phyloP scores from a whole-genome alignment of 2,888 invertebrate species.

The Neoascia interrupta region DNA sequence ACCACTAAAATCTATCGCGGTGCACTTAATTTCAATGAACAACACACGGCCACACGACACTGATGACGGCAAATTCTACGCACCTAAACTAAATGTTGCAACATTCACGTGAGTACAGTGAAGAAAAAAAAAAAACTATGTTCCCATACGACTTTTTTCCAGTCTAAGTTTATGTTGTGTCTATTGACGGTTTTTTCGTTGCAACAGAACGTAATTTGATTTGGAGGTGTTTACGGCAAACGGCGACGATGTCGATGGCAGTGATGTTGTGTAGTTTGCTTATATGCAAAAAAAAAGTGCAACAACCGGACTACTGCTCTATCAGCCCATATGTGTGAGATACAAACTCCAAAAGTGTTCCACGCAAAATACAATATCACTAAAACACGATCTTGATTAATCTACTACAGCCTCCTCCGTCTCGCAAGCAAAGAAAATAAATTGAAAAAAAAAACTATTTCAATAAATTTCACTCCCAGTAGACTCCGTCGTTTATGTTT shows the following conservation, averaged over 20 bases:
- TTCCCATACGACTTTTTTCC: constrained; percentile 61
- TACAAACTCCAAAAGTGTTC: constrained; percentile 16
- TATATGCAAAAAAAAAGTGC: constrained; percentile 49
- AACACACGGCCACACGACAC: constrained; percentile 53
- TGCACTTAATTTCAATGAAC: constrained; percentile 53
- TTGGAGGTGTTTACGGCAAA: constrained; percentile 57
- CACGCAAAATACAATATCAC: constrained; percentile 54
- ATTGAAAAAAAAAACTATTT: constrained; percentile 32
- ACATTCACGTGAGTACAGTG: constrained; percentile 58
- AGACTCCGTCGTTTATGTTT: constrained; percentile 5
- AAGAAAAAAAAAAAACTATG: constrained; percentile 28
- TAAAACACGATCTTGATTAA: constrained; percentile 68
- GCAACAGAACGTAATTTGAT: constrained; percentile 39
- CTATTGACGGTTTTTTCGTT: constrained; percentile 40
- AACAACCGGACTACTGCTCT: constrained; percentile 50
- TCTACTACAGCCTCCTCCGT: constrained; percentile 36
- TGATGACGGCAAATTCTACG: constrained; percentile 60
- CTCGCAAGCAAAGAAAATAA: constrained; percentile 9
- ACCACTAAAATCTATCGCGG: constrained; percentile 49
- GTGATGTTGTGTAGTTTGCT: not conserved
- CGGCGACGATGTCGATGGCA: constrained; percentile 3
- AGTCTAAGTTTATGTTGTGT: constrained; percentile 28
- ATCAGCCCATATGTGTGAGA: constrained; percentile 31
- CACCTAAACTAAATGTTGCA: constrained; percentile 58
- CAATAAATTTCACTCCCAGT: constrained; percentile 43